Conservation (phyloP, 2,888 invertebrate genomes). For the Agapostemon virescens region DNA sequence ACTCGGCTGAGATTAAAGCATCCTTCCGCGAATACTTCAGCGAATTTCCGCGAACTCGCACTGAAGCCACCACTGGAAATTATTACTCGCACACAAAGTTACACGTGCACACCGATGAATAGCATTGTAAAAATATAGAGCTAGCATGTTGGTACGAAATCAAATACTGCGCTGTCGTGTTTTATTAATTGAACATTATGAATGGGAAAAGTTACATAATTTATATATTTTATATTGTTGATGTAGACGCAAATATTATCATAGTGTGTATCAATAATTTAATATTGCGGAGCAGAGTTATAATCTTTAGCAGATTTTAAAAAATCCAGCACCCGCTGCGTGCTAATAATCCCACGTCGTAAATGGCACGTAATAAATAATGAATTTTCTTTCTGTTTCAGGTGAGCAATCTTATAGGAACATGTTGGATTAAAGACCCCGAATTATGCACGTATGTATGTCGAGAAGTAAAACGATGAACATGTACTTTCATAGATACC, state of each 20-base stretch:
- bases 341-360: not conserved
- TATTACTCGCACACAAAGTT: not conserved
- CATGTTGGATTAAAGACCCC: not conserved
- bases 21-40: conserved; percentile 71
- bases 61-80: not conserved
- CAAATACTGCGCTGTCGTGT: not conserved
- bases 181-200: not conserved
- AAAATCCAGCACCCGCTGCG: not conserved
- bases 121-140: not conserved
- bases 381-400: conserved; percentile 59
- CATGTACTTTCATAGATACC: not conserved
- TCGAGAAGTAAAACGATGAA: not conserved
- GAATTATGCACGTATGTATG: conserved; percentile 26
- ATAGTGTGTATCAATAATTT: no score
- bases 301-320: no score
- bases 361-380: not conserved
- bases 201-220: not conserved
- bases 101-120: not conserved
- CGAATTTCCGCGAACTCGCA: conserved; percentile 45
- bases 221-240: no score
- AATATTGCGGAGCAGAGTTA: no score
- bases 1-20: conserved; percentile 77
- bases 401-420: conserved; percentile 55
- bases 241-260: no score
- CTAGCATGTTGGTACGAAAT: not conserved